A percentile compares a stretch with the other conserved stretches of the same genome.
These are phyloP conservation scores for Pterocles burchelli DNA, from an alignment of 2,113 vertebrate species.

Conservation along the genomic window DNA sequence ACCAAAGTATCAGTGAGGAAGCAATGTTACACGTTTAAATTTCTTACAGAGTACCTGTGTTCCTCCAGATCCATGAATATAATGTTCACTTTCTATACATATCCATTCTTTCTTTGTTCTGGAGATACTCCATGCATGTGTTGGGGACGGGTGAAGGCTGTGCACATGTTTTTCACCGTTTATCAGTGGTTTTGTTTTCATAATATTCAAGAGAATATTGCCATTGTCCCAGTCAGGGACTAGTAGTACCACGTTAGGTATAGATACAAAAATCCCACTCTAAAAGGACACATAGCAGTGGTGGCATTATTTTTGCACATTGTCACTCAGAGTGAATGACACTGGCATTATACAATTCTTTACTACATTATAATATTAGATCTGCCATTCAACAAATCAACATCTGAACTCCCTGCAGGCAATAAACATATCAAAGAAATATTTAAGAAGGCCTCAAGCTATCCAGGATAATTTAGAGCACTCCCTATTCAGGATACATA, in stretches of 20 bases:
- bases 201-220: background rate
- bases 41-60: background rate
- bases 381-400: background rate
- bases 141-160: background rate
- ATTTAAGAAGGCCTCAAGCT: background rate
- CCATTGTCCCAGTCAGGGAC: background rate
- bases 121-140: background rate
- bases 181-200: background rate
- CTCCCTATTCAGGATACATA: background rate
- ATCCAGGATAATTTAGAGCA: background rate
- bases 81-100: background rate
- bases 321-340: background rate
- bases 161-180: background rate
- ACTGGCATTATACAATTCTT: background rate
- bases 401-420: background rate
- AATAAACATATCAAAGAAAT: background rate
- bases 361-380: background rate
- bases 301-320: background rate
- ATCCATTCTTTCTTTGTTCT: background rate
- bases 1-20: background rate
- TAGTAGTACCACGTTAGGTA: background rate
- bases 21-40: background rate
- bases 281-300: fast-evolving
- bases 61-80: background rate
- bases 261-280: background rate